Evolutionary conservation across 2,797 vertebrate genomes (phyloP).

Genomic region (Macroramphosus scolopax): DNA sequence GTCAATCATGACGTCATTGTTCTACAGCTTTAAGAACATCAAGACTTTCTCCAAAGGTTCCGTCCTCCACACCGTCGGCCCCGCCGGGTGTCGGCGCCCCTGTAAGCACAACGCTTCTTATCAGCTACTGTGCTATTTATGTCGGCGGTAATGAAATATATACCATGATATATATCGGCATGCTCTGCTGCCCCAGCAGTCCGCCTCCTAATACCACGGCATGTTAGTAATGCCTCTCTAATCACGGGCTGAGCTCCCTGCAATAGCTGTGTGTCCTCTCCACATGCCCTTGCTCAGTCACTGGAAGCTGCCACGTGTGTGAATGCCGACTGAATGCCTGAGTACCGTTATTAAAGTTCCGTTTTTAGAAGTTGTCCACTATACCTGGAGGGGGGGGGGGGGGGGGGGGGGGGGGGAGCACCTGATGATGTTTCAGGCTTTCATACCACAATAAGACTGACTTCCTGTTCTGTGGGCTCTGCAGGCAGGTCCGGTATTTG

Average conservation of each 20-base stretch:
- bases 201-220: conserved; percentile 3
- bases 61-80: no score
- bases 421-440: no score
- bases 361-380: background rate
- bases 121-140: background rate
- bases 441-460: no score
- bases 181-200: conserved; percentile 14
- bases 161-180: background rate
- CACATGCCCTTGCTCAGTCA: conserved; percentile 1
- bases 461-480: no score
- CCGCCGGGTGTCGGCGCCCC: no score
- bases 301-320: background rate
- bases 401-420: no score
- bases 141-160: background rate
- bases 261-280: background rate
- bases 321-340: background rate
- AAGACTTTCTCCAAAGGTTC: no score
- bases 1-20: no score
- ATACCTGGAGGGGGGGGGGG: no score
- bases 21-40: no score
- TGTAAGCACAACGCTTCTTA: background rate
- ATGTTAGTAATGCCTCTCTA: conserved; percentile 15
- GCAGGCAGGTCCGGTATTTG: no score
- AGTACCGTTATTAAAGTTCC: background rate
- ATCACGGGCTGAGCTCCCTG: conserved; percentile 13